Conservation (phyloP, 1,140 invertebrate species). For the Zaprionus ghesquierei region DNA sequence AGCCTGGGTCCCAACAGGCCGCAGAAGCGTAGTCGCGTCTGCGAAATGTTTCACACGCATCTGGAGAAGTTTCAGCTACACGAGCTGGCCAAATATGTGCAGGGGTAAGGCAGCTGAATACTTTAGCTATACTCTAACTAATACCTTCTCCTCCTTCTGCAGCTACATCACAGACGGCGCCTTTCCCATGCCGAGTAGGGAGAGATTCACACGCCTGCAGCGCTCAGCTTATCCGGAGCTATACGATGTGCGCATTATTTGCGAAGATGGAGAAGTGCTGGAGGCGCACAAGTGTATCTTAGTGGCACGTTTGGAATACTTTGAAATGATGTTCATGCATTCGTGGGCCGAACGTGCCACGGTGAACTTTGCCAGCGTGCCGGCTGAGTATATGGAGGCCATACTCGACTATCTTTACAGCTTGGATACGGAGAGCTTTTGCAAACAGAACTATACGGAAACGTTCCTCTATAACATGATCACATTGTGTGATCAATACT, state of each 20-base stretch:
- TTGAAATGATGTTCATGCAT: slow-evolving; percentile 87
- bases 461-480: slow-evolving; percentile 85
- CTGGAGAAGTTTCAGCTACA: slow-evolving; percentile 56
- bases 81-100: slow-evolving; percentile 53
- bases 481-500: slow-evolving; percentile 87
- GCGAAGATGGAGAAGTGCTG: slow-evolving; percentile 84
- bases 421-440: slow-evolving; percentile 83
- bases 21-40: slow-evolving; percentile 28
- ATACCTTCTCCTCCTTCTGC: background rate
- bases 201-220: slow-evolving; percentile 54
- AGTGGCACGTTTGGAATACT: slow-evolving; percentile 88
- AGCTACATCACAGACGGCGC: slow-evolving; percentile 39
- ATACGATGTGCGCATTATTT: slow-evolving; percentile 85
- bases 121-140: background rate
- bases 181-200: slow-evolving; percentile 34
- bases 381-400: slow-evolving; percentile 83
- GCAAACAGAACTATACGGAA: slow-evolving; percentile 83
- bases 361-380: slow-evolving; percentile 66
- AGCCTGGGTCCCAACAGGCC: slow-evolving; percentile 64
- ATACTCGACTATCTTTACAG: slow-evolving; percentile 87
- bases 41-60: slow-evolving; percentile 58
- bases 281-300: slow-evolving; percentile 89
- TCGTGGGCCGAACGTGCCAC: slow-evolving; percentile 86
- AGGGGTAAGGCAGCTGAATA: slow-evolving; percentile 4
- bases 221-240: slow-evolving; percentile 83